phyloP scores from a whole-genome alignment of 2,113 vertebrate species.

The Callipepla squamata region DNA sequence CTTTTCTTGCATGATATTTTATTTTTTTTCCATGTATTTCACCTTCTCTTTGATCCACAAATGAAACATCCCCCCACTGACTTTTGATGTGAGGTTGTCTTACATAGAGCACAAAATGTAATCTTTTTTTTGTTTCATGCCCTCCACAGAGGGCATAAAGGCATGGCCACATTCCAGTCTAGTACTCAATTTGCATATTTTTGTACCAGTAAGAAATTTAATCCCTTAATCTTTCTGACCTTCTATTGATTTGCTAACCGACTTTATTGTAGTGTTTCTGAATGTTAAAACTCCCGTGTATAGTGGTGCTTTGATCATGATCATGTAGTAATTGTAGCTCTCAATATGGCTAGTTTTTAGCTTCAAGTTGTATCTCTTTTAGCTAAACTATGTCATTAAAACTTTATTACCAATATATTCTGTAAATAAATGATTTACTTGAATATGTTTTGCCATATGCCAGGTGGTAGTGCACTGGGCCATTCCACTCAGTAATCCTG shows the following conservation, averaged over 20 bases:
- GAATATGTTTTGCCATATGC: not conserved
- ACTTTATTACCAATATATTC: not conserved
- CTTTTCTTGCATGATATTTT: not conserved
- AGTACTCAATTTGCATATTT: not conserved
- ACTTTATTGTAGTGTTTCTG: not conserved
- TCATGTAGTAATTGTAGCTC: not conserved
- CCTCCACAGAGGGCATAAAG: not conserved
- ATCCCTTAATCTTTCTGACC: not conserved
- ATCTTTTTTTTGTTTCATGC: not conserved
- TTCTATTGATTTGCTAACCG: not conserved
- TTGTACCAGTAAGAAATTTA: not conserved
- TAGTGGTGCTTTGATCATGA: not conserved
- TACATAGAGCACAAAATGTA: not conserved
- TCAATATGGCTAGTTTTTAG: not conserved
- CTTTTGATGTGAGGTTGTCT: not conserved
- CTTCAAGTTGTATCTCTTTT: constrained; percentile 14
- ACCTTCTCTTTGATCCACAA: constrained; percentile 11
- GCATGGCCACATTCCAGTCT: not conserved
- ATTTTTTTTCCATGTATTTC: not conserved
- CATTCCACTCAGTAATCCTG: not conserved
- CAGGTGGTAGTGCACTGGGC: not conserved
- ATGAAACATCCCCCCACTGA: not conserved
- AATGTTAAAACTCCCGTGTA: not conserved
- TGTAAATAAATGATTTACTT: not conserved
- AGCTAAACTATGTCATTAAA: not conserved